These are phyloP conservation scores for Monopterus albus DNA, from an alignment of 2,113 vertebrate genomes.

Conservation along the genomic window DNA sequence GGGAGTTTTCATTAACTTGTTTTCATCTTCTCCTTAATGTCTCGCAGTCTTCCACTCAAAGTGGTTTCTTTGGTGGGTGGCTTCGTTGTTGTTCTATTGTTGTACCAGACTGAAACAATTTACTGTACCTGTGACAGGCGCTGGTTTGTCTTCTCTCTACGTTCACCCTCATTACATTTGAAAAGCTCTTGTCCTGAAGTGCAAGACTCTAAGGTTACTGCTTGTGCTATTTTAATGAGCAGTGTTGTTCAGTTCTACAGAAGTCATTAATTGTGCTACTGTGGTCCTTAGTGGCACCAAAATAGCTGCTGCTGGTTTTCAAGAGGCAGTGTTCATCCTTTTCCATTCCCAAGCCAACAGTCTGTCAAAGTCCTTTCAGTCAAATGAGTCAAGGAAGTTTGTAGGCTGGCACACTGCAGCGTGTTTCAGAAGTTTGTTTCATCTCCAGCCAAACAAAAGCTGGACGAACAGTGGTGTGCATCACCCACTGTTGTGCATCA, in stretches of 20 bases:
- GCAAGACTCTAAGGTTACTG: slow-evolving; percentile 13
- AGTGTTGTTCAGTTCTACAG: background rate
- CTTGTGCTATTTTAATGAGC: slow-evolving; percentile 21
- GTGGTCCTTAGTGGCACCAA: slow-evolving; percentile 3
- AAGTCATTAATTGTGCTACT: slow-evolving; percentile 28
- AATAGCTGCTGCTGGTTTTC: slow-evolving; percentile 38
- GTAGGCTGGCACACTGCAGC: slow-evolving; percentile 2
- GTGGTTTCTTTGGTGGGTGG: slow-evolving; percentile 2
- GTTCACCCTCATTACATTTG: background rate
- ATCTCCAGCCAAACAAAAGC: slow-evolving; percentile 59
- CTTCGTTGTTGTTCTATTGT: slow-evolving; percentile 17
- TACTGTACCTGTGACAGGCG: background rate
- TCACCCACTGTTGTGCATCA: slow-evolving; percentile 29
- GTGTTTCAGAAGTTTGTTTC: slow-evolving; percentile 50
- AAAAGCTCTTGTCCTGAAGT: background rate
- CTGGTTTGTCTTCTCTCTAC: slow-evolving; percentile 1
- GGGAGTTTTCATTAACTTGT: slow-evolving; percentile 50
- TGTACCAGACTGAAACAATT: slow-evolving; percentile 7
- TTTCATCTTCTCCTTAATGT: slow-evolving; percentile 28
- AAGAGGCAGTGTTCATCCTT: slow-evolving; percentile 30
- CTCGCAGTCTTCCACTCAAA: slow-evolving; percentile 2
- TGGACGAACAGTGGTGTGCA: slow-evolving; percentile 22
- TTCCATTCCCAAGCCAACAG: slow-evolving; percentile 14
- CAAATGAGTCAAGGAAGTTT: slow-evolving; percentile 39
- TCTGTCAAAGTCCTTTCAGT: slow-evolving; percentile 41